A percentile compares a stretch with the other conserved stretches of the same genome.
Conservation (phyloP, 2,113 vertebrate genomes). For the Myiopsitta monachus region DNA sequence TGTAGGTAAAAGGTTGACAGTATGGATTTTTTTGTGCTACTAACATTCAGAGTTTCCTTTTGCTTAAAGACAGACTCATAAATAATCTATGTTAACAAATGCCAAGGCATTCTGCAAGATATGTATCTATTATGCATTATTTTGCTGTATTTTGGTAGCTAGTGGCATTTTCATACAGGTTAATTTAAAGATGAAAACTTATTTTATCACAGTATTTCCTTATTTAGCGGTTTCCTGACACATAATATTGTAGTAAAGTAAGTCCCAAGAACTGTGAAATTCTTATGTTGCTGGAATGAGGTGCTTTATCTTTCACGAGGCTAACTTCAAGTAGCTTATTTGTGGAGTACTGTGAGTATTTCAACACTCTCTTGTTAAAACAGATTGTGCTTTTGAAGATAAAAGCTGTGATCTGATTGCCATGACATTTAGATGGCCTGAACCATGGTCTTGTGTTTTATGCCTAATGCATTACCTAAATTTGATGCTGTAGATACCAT, state of each 20-base stretch:
- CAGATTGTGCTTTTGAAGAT: slow-evolving; percentile 57
- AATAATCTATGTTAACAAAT: background rate
- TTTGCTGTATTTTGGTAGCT: background rate
- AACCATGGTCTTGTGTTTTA: background rate
- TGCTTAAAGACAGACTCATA: background rate
- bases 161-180: background rate
- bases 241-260: background rate
- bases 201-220: background rate
- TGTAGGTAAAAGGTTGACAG: slow-evolving; percentile 46
- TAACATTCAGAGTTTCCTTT: background rate
- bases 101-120: background rate
- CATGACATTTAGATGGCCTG: slow-evolving; percentile 40
- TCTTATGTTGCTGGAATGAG: background rate
- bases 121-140: background rate
- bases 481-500: slow-evolving; percentile 34
- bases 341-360: slow-evolving; percentile 40
- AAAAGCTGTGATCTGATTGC: slow-evolving; percentile 49
- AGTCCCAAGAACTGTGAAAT: background rate
- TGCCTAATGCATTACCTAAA: slow-evolving; percentile 43
- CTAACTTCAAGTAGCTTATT: slow-evolving; percentile 22
- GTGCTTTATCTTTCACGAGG: background rate
- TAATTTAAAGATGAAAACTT: background rate
- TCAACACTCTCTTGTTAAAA: slow-evolving; percentile 62
- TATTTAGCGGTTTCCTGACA: background rate
- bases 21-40: background rate